These are phyloP conservation scores for Lutjanus argentimaculatus DNA, from an alignment of 2,797 vertebrate species.

Conservation along the genomic window DNA sequence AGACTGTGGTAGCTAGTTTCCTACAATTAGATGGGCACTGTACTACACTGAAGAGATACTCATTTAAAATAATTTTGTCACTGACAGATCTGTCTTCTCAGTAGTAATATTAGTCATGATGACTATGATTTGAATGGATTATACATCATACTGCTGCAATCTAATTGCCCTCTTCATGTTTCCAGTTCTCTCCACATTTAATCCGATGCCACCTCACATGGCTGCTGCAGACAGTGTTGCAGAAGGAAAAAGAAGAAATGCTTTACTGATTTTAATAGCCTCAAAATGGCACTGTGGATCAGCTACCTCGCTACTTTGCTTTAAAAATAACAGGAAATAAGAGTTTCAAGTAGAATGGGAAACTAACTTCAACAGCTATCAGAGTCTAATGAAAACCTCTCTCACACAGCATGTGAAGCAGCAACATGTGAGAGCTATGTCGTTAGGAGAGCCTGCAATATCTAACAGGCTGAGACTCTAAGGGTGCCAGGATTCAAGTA, in stretches of 20 bases:
- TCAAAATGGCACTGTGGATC: constrained; percentile 27
- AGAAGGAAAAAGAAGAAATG: constrained; percentile 6
- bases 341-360: constrained; percentile 17
- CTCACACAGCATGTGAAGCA: background rate
- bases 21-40: background rate
- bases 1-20: background rate
- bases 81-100: background rate
- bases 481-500: constrained; percentile 12
- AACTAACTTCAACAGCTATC: constrained; percentile 4
- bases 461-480: constrained; percentile 6
- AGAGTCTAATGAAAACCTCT: constrained; percentile 1
- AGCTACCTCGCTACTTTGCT: constrained; percentile 2
- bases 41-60: background rate
- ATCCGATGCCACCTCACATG: background rate
- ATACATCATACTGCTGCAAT: constrained; percentile 16
- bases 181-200: constrained; percentile 11
- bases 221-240: constrained; percentile 16
- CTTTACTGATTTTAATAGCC: constrained; percentile 23
- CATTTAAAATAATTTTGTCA: background rate
- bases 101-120: constrained; percentile 4
- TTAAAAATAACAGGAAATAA: background rate
- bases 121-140: constrained; percentile 8
- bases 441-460: background rate
- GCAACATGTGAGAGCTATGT: background rate
- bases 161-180: constrained; percentile 16